A percentile compares a stretch with the other conserved stretches of the same genome.
Conservation (phyloP, 2,797 vertebrate genomes). For the Microctenopoma steveboyesi region DNA sequence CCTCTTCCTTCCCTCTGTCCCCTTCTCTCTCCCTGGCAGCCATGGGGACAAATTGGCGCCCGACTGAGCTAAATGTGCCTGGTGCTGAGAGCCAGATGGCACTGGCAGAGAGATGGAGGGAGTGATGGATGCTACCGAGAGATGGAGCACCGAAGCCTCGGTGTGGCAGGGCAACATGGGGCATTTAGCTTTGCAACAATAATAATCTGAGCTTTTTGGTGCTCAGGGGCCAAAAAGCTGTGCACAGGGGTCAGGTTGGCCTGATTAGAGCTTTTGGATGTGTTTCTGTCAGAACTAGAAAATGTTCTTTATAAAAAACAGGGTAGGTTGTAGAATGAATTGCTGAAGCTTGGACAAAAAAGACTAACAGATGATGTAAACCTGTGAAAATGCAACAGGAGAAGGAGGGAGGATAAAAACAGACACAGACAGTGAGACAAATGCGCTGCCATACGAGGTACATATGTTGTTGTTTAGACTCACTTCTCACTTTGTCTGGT, state of each 20-base stretch:
- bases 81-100: constrained; percentile 83
- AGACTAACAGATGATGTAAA: constrained; percentile 31
- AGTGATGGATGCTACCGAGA: constrained; percentile 62
- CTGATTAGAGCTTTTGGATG: constrained; percentile 24
- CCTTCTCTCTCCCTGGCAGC: constrained; percentile 51
- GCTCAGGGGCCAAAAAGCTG: constrained; percentile 60
- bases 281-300: constrained; percentile 23
- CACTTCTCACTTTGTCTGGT: constrained; percentile 21
- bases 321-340: constrained; percentile 20
- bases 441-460: constrained; percentile 47
- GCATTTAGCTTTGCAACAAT: constrained; percentile 59
- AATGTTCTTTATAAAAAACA: constrained; percentile 2
- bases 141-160: constrained; percentile 50
- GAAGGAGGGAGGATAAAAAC: constrained; percentile 18
- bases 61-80: constrained; percentile 77
- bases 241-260: constrained; percentile 48
- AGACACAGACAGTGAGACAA: constrained; percentile 26
- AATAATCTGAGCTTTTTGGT: constrained; percentile 65
- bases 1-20: constrained; percentile 41
- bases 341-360: constrained; percentile 22
- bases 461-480: constrained; percentile 48
- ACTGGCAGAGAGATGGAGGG: constrained; percentile 70
- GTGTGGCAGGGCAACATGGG: constrained; percentile 54
- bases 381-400: constrained; percentile 37
- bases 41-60: constrained; percentile 79